Evolutionary conservation across 2,797 vertebrate species (phyloP), one percentile per base, ranked within the genome.

Genomic region (Sebastes paucispinis): DNA sequence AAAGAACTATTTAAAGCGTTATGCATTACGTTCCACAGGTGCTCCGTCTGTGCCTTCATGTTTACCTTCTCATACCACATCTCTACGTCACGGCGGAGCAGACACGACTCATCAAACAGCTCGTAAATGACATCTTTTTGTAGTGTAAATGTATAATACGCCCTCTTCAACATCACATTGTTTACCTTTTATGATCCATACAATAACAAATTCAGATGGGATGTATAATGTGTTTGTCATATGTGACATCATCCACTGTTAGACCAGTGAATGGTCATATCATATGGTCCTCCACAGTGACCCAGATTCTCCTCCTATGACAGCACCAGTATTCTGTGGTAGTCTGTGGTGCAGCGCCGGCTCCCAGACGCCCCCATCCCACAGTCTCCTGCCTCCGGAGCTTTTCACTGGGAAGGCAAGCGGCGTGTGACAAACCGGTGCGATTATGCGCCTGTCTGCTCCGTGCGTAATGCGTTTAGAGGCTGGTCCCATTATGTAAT

Each of bases 371-470:
- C 73, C 74, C 69, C 68, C 24, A 1, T 29, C 68, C 83, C 66
- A 8, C 73, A 65, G 78, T 63, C 81, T 81, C 70, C 69, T 32
- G 65, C 31, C 81, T 72, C 50, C 59, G 60, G 29, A 85, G 68
- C 82, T 67, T 72, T 62, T 80, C 70, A 64, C 39, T 27, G 58
- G 63, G 74, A 67, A 69, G 71, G 60, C 79, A 47, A 76, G 74
- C 72, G 27, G 67, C 13, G 16, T 88, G 88, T 88, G 85, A 92
- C 89, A 88, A 91, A 87, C 90, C 13, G 82, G 81, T 75, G 77
- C 54, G 69, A 90, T 89, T 87, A 79, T 72, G 70, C 5, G 71
- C 67, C 84, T 74, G 77, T 84, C 83, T 85, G 83, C 85, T 75
- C 72, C 1, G 1, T 71, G 80, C 16, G 70, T 87, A 77, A 85